Base-by-base conservation (phyloP, 2,113 vertebrate species). In the Bufo bufo region DNA sequence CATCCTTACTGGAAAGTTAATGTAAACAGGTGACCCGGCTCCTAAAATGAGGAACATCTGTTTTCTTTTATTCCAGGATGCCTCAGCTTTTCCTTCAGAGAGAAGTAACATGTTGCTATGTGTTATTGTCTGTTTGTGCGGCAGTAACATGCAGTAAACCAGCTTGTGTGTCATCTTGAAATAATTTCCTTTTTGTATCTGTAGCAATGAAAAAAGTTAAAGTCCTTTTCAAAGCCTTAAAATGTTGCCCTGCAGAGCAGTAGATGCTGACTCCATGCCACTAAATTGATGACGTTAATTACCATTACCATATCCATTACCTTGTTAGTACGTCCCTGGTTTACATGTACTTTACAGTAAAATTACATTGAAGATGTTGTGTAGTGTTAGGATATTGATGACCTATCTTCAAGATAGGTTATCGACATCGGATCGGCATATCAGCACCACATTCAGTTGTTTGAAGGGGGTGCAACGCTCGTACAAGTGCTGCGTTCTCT, bases 21-120 rank as follows among this genome's bases (percentile, higher is more conserved):
- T 85, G 56, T 77, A 85, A 75, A 85, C 84, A 85, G 56, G 56
- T 85, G 58, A 77, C 59, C 54, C 56, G 14, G 84, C 12, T 75
- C 23, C 2, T 17, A 43, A 85, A 85, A 75, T 74, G 5, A 84
- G 9, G 56, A 85, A 85, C 54, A 61, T 59, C 84, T 77, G 72
- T 75, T 77, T 47, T 72, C 11, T 74, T 74, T 75, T 75, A 20
- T 20, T 59, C 23, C 16, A 45, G 45, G 52, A 85, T 54, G 83
- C 52, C 13, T 74, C 69, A 54, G 20, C 65, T 58, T 85, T 56
- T 75, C 33, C 45, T 77, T 45, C 43, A 13, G 33, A 75, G 17
- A 47, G 72, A 58, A 47, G 23, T 45, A 61, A 77, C 54, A 77
- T 85, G 71, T 75, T 85, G 52, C 83, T 74, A 74, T 72, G 43